A percentile compares a stretch with the other conserved stretches of the same genome.
phyloP scores from a whole-genome alignment of 2,113 vertebrate species.

The Cervus canadensis region DNA sequence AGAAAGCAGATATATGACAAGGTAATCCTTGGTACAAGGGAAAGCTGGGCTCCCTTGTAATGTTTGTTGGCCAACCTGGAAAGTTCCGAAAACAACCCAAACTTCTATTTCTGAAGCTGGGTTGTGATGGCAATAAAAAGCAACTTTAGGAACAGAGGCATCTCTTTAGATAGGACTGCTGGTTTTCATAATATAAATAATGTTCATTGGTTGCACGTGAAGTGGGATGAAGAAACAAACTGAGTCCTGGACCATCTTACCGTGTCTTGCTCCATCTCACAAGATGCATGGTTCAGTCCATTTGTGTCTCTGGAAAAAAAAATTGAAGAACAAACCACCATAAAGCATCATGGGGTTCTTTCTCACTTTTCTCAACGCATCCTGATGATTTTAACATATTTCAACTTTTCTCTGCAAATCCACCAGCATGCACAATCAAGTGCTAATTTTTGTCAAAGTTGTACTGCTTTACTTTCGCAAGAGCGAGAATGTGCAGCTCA shows the following conservation, averaged over 20 bases:
- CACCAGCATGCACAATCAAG: not conserved
- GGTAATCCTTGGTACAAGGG: not conserved
- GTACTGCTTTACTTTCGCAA: not conserved
- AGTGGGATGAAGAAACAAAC: not conserved
- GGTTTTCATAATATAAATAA: conserved; percentile 16
- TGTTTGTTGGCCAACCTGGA: not conserved
- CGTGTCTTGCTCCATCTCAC: conserved; percentile 1
- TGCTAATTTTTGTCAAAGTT: not conserved
- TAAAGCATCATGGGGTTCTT: not conserved
- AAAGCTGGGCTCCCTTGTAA: not conserved
- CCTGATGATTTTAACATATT: not conserved
- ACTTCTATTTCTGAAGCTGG: not conserved
- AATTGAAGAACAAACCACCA: not conserved
- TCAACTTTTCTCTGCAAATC: conserved; percentile 24
- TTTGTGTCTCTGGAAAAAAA: not conserved
- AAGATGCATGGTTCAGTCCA: not conserved
- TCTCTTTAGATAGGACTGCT: not conserved
- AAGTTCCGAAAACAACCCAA: not conserved
- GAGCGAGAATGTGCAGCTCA: not conserved
- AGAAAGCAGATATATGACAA: not conserved
- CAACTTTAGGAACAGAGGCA: not conserved
- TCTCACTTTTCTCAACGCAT: not conserved
- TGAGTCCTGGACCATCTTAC: conserved; percentile 1
- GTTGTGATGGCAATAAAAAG: not conserved
- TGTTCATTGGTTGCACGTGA: not conserved